Evolutionary conservation across 2,888 invertebrate species (phyloP), one percentile per base, ranked within the genome.

Genomic region (Monoplex corrugatus): DNA sequence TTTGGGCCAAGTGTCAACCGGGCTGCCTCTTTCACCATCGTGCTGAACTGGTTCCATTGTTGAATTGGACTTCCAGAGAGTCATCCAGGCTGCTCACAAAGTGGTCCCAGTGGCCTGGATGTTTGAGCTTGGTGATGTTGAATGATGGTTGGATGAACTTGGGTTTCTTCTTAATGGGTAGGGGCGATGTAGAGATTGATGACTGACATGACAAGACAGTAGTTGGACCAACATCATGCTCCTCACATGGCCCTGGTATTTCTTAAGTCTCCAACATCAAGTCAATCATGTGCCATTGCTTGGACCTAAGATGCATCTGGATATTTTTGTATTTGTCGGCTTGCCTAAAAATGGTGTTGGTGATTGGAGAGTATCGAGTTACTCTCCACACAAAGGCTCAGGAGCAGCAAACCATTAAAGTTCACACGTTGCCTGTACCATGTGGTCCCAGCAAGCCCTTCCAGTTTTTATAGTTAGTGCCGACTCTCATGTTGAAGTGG

Each of bases 401-500:
- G 68, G 28, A 80, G 82, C 8, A 80, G 87, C 8, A 80, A 63
- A 13, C 82, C 86, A 68, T 82, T 57, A 32, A 50, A 82, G 87
- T 78, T 68, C 32, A 78, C n/a, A n/a, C 86, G 2, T 68, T 63
- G 19, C 82, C 80, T 5, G 68, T 57, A 38, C 87, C 87, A 82
- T 87, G 35, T 75, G 13, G 57, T 23, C 57, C n/a, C n/a, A n/a
- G n/a, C n/a, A n/a, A n/a, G n/a, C n/a, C n/a, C n/a, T n/a, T n/a
- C n/a, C n/a, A n/a, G 44, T 50, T 44, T 32, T 45, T 16, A 80
- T 45, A 13, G 45, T 85, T 75, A 19, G n/a, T 45, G 13, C 89
- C 89, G 3, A 89, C 86, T 57, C 80, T 72, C 8, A 57, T 57
- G 40, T 78, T 78, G 45, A 86, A 78, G n/a, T 89, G 78, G 6